Percentiles rank a stretch among this genome's conserved stretches.
These are phyloP conservation scores for Dendrolimus pini DNA, from an alignment of 2,888 invertebrate species.

Conservation along the genomic window DNA sequence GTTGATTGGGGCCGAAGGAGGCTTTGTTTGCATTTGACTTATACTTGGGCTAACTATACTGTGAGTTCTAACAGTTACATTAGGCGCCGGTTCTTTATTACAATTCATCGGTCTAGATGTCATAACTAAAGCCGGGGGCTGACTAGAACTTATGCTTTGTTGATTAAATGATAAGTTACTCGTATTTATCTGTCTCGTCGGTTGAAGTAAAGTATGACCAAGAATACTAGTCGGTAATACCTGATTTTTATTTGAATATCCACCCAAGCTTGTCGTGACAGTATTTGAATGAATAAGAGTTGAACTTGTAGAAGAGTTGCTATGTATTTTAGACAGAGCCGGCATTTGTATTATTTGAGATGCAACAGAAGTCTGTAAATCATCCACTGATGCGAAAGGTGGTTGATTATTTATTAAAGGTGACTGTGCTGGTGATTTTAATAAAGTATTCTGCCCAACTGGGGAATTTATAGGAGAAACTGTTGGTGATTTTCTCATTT, in stretches of 20 bases:
- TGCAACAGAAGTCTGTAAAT: constrained; percentile 37
- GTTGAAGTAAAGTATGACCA: constrained; percentile 65
- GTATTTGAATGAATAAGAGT: constrained; percentile 58
- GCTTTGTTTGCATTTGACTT: constrained; percentile 52
- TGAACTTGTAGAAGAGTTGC: constrained; percentile 35
- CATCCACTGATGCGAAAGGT: constrained; percentile 39
- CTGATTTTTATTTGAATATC: constrained; percentile 49
- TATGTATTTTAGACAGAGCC: constrained; percentile 65
- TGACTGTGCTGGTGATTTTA: constrained; percentile 64
- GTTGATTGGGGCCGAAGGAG: constrained; percentile 49
- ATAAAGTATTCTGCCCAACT: constrained; percentile 45
- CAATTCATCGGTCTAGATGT: constrained; percentile 59
- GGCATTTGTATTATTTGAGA: constrained; percentile 73
- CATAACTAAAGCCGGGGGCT: constrained; percentile 71
- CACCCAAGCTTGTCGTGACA: constrained; percentile 52
- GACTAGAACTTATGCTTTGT: constrained; percentile 68
- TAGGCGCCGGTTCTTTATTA: constrained; percentile 59
- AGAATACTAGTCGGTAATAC: constrained; percentile 63
- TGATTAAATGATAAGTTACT: constrained; percentile 52
- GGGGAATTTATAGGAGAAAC: constrained; percentile 65
- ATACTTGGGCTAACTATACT: constrained; percentile 60
- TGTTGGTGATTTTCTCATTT: constrained; percentile 63
- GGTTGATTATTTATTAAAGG: constrained; percentile 52
- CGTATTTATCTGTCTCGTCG: constrained; percentile 55
- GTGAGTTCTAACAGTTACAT: constrained; percentile 65